phyloP scores from a whole-genome alignment of 1,140 invertebrate genomes.

The Zaprionus vittiger region DNA sequence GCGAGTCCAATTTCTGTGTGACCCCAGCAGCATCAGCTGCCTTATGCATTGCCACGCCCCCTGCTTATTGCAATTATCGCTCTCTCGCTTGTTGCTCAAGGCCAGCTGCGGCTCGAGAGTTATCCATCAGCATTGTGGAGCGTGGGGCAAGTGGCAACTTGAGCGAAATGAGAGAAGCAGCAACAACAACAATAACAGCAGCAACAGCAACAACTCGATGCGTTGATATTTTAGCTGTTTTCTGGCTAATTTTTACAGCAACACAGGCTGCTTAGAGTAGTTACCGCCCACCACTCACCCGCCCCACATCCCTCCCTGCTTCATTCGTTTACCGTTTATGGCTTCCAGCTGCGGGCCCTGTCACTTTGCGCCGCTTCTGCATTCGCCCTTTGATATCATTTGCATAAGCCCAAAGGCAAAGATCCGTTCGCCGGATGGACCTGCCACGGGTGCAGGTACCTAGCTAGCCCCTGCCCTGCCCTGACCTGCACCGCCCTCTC shows the following conservation, averaged over 20 bases:
- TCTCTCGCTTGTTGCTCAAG: slow-evolving; percentile 9
- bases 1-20: background rate
- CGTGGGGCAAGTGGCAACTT: background rate
- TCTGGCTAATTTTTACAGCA: slow-evolving; percentile 37
- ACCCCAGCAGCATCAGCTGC: no score
- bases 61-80: slow-evolving; percentile 68
- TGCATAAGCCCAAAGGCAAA: slow-evolving; percentile 29
- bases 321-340: slow-evolving; percentile 23
- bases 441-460: background rate
- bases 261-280: background rate
- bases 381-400: slow-evolving; percentile 35
- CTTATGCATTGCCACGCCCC: slow-evolving; percentile 8
- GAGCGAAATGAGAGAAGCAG: slow-evolving; percentile 58
- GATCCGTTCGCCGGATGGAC: slow-evolving; percentile 19
- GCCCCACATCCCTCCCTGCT: background rate
- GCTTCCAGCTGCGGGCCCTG: slow-evolving; percentile 24
- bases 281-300: no score
- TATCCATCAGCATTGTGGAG: slow-evolving; percentile 60
- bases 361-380: slow-evolving; percentile 20
- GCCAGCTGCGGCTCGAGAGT: slow-evolving; percentile 39
- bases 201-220: slow-evolving; percentile 24
- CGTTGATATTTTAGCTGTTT: slow-evolving; percentile 34
- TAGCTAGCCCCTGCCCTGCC: background rate
- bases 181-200: slow-evolving; percentile 34
- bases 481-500: background rate